These are phyloP conservation scores for Thomomys bottae DNA, from an alignment of 2,113 vertebrate species.

Conservation along the genomic window DNA sequence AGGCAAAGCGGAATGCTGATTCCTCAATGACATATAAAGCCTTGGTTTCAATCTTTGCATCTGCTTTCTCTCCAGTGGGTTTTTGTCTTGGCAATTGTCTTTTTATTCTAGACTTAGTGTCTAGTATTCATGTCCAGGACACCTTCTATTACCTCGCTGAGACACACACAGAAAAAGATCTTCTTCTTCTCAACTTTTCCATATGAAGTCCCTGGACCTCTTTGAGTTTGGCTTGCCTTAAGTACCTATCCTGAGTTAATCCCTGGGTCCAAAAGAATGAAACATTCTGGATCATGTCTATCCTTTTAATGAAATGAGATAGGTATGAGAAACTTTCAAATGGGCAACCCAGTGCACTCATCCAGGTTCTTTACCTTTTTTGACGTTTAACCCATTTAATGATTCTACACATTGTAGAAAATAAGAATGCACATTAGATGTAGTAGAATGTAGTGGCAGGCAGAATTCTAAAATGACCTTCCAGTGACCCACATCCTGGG, in stretches of 20 bases:
- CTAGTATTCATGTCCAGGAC: neutral
- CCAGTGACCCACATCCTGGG: neutral
- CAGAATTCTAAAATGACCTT: constrained; percentile 3
- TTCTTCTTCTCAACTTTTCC: neutral
- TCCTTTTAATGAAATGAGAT: neutral
- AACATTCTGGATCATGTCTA: neutral
- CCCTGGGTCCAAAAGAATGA: neutral
- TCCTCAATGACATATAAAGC: neutral
- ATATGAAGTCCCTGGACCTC: neutral
- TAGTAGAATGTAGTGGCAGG: neutral
- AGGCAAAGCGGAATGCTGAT: neutral
- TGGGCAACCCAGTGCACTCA: neutral
- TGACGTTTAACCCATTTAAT: neutral
- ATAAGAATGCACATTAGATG: neutral
- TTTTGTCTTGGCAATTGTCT: neutral
- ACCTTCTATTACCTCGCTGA: neutral
- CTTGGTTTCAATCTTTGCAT: neutral
- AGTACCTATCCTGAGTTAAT: neutral
- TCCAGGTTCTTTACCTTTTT: neutral
- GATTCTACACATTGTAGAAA: constrained; percentile 18
- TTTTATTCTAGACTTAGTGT: neutral
- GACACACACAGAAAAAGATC: neutral
- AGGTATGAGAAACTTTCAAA: neutral
- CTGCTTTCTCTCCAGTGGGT: neutral
- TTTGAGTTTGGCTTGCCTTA: neutral